These are phyloP conservation scores for Pecten maximus DNA, from an alignment of 2,888 invertebrate species.

Conservation along the genomic window DNA sequence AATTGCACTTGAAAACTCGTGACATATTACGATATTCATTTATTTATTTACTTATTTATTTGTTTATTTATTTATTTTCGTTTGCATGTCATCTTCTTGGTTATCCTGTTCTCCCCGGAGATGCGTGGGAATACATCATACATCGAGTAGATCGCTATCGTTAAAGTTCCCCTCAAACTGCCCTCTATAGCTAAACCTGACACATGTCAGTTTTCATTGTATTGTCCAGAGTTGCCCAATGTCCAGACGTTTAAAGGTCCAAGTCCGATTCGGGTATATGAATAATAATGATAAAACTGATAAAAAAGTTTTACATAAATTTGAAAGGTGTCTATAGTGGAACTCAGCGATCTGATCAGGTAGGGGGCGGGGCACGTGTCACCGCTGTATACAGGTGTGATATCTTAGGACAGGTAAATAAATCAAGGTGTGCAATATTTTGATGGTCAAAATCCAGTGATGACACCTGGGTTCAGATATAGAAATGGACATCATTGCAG, in stretches of 20 bases:
- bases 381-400: background rate
- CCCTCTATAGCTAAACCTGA: background rate
- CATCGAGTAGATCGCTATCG: background rate
- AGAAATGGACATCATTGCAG: background rate
- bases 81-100: background rate
- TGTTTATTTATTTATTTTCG: too few species aligned
- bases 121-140: background rate
- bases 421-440: constrained; percentile 25
- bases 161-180: background rate
- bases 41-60: too few species aligned
- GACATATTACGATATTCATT: too few species aligned
- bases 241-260: constrained; percentile 29
- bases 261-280: constrained; percentile 32
- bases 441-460: background rate
- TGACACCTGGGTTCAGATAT: background rate
- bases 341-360: background rate
- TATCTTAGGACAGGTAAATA: background rate
- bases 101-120: background rate
- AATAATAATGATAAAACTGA: constrained; percentile 25
- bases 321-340: background rate
- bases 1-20: too few species aligned
- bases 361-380: constrained; percentile 33
- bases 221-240: constrained; percentile 15
- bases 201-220: background rate
- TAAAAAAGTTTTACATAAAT: background rate